Evolutionary conservation across 2,113 vertebrate species (phyloP), one percentile per base, ranked within the genome.

Genomic region (Tamias sibiricus): DNA sequence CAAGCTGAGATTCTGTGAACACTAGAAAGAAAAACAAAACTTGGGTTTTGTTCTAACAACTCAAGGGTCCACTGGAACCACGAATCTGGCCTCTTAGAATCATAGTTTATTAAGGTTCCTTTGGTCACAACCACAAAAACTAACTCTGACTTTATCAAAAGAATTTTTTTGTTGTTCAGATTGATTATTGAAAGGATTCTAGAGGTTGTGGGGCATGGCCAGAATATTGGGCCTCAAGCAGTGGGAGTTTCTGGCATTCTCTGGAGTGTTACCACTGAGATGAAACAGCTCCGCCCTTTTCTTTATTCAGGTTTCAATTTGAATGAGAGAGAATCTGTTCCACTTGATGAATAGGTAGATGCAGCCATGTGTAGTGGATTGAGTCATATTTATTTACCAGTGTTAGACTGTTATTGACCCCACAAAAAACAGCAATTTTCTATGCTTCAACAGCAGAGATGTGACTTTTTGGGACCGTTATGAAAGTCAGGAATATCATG

Each of bases 91-190:
- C 35, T 75, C 71, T 35, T 14, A 75, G 32, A 54, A 22, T 89
- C 28, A 47, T 17, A 17, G n/a, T 66, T 44, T 76, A 62, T 66
- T 84, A 66, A 40, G 49, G 5, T 68, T 90, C 28, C 22, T 77
- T 69, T 80, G 37, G 22, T 79, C 81, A 17, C 72, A 47, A 20
- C 44, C 47, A 79, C 62, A 84, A 69, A 91, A 81, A 59, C 32
- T 32, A 85, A 59, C 0, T 37, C 80, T 59, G 11, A 44, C 11
- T 44, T 96, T 35, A 79, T 82, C 28, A 19, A 28, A 92, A 68
- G 35, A n/a, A 86, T 19, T 75, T 66, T 49, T 26, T 47, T 47
- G 44, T 84, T 92, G 42, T 75, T 91, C 14, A 52, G 80, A 62
- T 35, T 26, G 22, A n/a, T n/a, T n/a, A n/a, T 37, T 30, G 79